These are phyloP conservation scores for Mystacornis crossleyi DNA, from an alignment of 2,113 vertebrate species.

Conservation along the genomic window DNA sequence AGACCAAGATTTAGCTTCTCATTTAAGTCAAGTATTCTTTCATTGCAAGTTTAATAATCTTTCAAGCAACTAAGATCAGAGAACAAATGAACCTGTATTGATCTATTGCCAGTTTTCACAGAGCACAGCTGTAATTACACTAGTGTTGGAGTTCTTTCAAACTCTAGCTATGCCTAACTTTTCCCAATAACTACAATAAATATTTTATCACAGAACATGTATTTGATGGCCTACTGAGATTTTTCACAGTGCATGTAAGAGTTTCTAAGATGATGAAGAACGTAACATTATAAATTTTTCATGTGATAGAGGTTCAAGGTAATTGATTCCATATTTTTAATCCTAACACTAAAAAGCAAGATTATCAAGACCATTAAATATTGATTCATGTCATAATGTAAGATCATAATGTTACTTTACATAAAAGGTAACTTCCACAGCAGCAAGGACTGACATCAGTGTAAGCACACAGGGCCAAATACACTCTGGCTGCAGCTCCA, in stretches of 20 bases:
- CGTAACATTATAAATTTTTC: conserved; percentile 89
- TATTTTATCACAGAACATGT: conserved; percentile 98
- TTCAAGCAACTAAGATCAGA: conserved; percentile 78
- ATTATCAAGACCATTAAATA: conserved; percentile 85
- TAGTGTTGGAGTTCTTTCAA: conserved; percentile 89
- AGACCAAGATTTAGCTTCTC: conserved; percentile 69
- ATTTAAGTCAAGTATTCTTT: conserved; percentile 82
- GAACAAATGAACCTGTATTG: conserved; percentile 80
- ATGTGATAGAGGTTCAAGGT: conserved; percentile 83
- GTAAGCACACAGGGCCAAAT: not conserved
- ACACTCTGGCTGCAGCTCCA: not conserved
- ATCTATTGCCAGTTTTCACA: conserved; percentile 77
- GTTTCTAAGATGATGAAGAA: conserved; percentile 90
- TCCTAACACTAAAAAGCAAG: conserved; percentile 83
- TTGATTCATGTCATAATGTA: conserved; percentile 81
- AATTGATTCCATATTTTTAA: conserved; percentile 87
- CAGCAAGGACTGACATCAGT: not conserved
- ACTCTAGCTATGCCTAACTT: conserved; percentile 85
- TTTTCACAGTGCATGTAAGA: conserved; percentile 88
- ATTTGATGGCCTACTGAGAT: conserved; percentile 91
- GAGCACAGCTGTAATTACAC: conserved; percentile 87
- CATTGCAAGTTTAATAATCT: conserved; percentile 72
- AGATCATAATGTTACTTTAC: conserved; percentile 74
- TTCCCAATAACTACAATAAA: conserved; percentile 92
- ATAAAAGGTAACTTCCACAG: conserved; percentile 68